A percentile compares a stretch with the other conserved stretches of the same genome.
These are phyloP conservation scores for Aethina tumida DNA, from an alignment of 1,140 invertebrate genomes.

Conservation along the genomic window DNA sequence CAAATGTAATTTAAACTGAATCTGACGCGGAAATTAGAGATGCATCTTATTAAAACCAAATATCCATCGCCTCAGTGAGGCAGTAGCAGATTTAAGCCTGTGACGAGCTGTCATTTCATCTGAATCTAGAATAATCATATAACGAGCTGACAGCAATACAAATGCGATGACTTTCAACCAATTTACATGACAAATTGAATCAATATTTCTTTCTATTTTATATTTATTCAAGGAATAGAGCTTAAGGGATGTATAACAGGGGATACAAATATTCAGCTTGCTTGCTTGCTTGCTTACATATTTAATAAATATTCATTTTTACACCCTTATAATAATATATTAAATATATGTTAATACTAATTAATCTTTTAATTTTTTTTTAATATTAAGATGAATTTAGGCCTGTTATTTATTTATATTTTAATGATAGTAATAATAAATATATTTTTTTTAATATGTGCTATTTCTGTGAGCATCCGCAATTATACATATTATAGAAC, in stretches of 20 bases:
- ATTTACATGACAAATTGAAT: slow-evolving; percentile 37
- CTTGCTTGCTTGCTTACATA: too few relatives aligned
- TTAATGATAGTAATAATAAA: too few relatives aligned
- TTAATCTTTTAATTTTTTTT: too few relatives aligned
- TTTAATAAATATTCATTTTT: too few relatives aligned
- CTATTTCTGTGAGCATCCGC: too few relatives aligned
- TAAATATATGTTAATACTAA: too few relatives aligned
- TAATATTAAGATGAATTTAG: too few relatives aligned
- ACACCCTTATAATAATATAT: too few relatives aligned
- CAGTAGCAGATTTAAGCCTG: slow-evolving; percentile 18
- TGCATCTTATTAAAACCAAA: slow-evolving; percentile 25
- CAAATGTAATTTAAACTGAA: slow-evolving; percentile 17
- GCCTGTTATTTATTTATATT: too few relatives aligned
- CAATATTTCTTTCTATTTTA: slow-evolving; percentile 37
- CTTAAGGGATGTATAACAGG: slow-evolving; percentile 12
- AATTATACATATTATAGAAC: too few relatives aligned
- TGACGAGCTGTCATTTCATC: slow-evolving; percentile 29
- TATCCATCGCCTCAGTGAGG: slow-evolving; percentile 11
- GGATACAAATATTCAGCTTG: slow-evolving; percentile 2
- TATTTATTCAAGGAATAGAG: slow-evolving; percentile 33
- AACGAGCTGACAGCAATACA: slow-evolving; percentile 35
- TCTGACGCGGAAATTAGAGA: slow-evolving; percentile 26
- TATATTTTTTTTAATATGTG: too few relatives aligned
- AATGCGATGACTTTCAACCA: slow-evolving; percentile 36
- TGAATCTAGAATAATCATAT: slow-evolving; percentile 33